Conservation (phyloP, 2,888 invertebrate species). For the Sacculina carcini region DNA sequence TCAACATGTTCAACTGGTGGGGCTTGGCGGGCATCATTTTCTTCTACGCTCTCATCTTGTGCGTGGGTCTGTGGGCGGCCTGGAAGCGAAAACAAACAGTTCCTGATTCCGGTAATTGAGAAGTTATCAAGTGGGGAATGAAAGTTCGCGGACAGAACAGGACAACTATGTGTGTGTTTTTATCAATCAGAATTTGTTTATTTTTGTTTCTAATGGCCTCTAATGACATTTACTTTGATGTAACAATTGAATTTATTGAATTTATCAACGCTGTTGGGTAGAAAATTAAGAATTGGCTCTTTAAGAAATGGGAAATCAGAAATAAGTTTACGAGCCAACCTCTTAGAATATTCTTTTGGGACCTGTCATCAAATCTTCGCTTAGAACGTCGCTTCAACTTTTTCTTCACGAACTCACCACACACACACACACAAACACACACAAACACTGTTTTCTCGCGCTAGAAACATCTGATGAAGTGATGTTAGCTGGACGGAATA, state of each 20-base stretch:
- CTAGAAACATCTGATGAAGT: slow-evolving; percentile 47
- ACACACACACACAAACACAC: neutral
- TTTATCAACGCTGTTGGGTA: neutral
- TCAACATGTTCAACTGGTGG: slow-evolving; percentile 66
- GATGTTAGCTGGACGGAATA: slow-evolving; percentile 92
- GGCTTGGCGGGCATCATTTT: slow-evolving; percentile 81
- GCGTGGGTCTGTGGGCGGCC: slow-evolving; percentile 90
- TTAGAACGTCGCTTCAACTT: no score
- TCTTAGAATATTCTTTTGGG: no score
- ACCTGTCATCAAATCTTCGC: no score
- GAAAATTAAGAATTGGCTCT: no score
- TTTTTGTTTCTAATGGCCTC: neutral
- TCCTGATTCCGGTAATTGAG: slow-evolving; percentile 36
- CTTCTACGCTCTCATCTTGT: slow-evolving; percentile 84
- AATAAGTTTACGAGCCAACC: no score
- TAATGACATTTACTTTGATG: no score
- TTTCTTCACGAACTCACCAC: neutral
- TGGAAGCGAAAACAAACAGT: slow-evolving; percentile 46
- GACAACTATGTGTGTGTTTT: neutral
- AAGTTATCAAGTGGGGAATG: slow-evolving; percentile 29
- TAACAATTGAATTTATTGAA: no score
- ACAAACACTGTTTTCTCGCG: neutral
- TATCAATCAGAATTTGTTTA: neutral
- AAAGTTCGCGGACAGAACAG: slow-evolving; percentile 13
- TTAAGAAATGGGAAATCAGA: no score